These are phyloP conservation scores for Torymus tubicola DNA, from an alignment of 2,888 invertebrate genomes.

Conservation along the genomic window DNA sequence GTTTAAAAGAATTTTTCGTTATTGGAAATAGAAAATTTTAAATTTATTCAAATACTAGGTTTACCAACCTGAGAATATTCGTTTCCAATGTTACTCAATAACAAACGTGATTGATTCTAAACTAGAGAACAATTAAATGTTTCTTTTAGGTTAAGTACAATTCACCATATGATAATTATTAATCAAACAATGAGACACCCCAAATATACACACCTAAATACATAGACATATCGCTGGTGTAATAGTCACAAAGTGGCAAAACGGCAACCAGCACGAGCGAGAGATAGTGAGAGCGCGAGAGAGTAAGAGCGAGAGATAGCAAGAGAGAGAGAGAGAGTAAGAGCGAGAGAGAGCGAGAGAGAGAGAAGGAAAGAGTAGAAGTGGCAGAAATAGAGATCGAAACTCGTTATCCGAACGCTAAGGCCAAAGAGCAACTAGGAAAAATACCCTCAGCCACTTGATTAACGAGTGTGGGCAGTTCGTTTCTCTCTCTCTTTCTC, in stretches of 20 bases:
- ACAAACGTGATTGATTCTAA: too few species aligned
- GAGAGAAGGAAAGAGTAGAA: constrained; percentile 40
- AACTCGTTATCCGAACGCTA: constrained; percentile 50
- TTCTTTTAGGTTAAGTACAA: too few species aligned
- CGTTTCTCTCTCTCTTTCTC: constrained; percentile 18
- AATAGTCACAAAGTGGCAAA: not conserved
- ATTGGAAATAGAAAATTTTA: too few species aligned
- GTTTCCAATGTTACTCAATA: too few species aligned
- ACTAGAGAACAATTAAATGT: too few species aligned
- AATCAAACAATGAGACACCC: too few species aligned
- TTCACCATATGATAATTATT: too few species aligned
- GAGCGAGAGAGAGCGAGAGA: constrained; percentile 1
- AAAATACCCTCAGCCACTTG: constrained; percentile 54
- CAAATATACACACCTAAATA: too few species aligned
- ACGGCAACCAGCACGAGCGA: too few species aligned
- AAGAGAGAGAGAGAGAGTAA: not conserved
- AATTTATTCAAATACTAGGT: too few species aligned
- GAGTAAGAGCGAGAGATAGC: constrained; percentile 33
- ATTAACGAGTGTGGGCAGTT: constrained; percentile 58
- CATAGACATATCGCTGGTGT: not conserved
- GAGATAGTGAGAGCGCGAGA: not conserved
- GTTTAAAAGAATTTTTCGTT: too few species aligned
- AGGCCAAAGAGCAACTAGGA: constrained; percentile 48
- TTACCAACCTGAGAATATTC: too few species aligned
- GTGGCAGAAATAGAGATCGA: constrained; percentile 54